Evolutionary conservation across 1,140 invertebrate genomes (phyloP).

Genomic region (Intoshia linei): DNA sequence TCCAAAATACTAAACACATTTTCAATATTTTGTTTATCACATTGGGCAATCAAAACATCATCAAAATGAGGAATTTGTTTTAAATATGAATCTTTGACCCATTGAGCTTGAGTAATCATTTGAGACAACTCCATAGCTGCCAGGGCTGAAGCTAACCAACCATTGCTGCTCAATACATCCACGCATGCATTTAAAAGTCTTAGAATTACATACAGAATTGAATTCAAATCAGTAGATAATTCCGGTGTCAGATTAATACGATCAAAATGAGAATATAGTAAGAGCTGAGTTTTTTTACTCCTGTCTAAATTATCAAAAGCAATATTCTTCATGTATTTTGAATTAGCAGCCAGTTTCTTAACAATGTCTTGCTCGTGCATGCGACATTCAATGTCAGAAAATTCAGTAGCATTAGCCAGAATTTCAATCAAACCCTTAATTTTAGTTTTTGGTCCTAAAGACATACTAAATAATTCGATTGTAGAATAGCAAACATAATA

Average conservation of each 20-base stretch:
- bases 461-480: constrained; percentile 79
- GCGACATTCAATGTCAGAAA: constrained; percentile 59
- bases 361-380: constrained; percentile 71
- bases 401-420: constrained; percentile 80
- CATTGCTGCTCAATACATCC: constrained; percentile 80
- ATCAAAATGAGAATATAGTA: no score
- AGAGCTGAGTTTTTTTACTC: no score
- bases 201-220: no score
- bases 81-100: constrained; percentile 83
- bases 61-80: constrained; percentile 84
- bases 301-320: no score
- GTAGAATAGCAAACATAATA: constrained; percentile 99
- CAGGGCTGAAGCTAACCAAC: constrained; percentile 79
- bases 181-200: constrained; percentile 85
- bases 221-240: no score
- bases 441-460: constrained; percentile 80
- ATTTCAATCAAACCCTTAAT: constrained; percentile 80
- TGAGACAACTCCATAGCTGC: constrained; percentile 96
- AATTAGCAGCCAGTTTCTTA: no score
- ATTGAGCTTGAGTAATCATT: constrained; percentile 98
- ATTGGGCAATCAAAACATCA: constrained; percentile 51
- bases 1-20: constrained; percentile 96
- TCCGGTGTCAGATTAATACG: no score
- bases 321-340: no score
- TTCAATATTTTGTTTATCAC: constrained; percentile 52